These are phyloP conservation scores for Actinernus sp. DNA, from an alignment of 92 coral and sea anemone genomes.

Conservation along the genomic window DNA sequence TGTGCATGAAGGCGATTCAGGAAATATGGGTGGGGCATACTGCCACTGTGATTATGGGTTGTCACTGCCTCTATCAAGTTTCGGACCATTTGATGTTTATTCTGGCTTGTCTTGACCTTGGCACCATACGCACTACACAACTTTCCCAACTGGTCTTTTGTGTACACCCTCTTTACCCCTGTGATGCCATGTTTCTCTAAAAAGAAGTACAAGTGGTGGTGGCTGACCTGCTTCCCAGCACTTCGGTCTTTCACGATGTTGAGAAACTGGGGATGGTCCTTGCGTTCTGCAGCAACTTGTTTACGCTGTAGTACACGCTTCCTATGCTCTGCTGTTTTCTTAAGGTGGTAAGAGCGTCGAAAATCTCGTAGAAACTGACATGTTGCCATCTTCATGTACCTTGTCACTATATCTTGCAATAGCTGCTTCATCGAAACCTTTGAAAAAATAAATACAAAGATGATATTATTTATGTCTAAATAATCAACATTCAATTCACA, in stretches of 20 bases:
- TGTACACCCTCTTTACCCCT: constrained; percentile 37
- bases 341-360: constrained; percentile 11
- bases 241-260: constrained; percentile 11
- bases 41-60: background rate
- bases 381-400: constrained; percentile 11
- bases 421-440: constrained; percentile 13
- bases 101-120: constrained; percentile 19
- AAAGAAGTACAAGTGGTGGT: constrained; percentile 18
- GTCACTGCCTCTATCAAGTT: background rate
- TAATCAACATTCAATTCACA: too few species aligned
- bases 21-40: constrained; percentile 13
- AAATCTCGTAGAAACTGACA: constrained; percentile 23
- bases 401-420: constrained; percentile 2
- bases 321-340: constrained; percentile 51
- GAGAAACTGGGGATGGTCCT: constrained; percentile 5
- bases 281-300: constrained; percentile 6
- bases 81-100: constrained; percentile 24
- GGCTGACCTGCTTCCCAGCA: constrained; percentile 23
- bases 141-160: constrained; percentile 23
- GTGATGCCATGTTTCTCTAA: constrained; percentile 17
- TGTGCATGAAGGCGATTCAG: constrained; percentile 3
- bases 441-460: too few species aligned
- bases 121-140: constrained; percentile 33
- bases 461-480: too few species aligned
- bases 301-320: constrained; percentile 38